Evolutionary conservation across 2,113 vertebrate genomes (phyloP).

Genomic region (Chaenocephalus aceratus): DNA sequence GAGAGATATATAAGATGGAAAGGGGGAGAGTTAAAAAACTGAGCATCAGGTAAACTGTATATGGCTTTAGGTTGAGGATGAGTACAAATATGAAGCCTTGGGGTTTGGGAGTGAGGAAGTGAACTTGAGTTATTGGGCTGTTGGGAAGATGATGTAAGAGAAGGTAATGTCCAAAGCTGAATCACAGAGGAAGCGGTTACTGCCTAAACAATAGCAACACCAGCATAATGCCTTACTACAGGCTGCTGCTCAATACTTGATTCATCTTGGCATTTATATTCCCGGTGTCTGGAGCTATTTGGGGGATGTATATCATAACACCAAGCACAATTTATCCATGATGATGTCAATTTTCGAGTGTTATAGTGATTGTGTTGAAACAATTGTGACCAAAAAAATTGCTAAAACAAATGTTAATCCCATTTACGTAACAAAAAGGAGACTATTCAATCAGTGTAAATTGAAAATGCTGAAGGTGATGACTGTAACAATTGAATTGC

Average conservation of each 20-base stretch:
- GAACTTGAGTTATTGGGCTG: slow-evolving; percentile 14
- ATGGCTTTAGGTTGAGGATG: slow-evolving; percentile 22
- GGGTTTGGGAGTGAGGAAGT: slow-evolving; percentile 10
- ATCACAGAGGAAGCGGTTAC: slow-evolving; percentile 32
- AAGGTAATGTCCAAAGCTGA: slow-evolving; percentile 37
- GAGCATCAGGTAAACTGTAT: slow-evolving; percentile 49
- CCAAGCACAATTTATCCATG: slow-evolving; percentile 21
- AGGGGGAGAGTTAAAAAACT: slow-evolving; percentile 37
- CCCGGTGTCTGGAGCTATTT: slow-evolving; percentile 32
- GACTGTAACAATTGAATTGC: too few species aligned
- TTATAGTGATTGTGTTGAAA: slow-evolving; percentile 16
- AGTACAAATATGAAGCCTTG: slow-evolving; percentile 26
- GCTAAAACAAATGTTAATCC: not conserved
- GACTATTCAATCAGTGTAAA: slow-evolving; percentile 2
- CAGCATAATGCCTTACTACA: slow-evolving; percentile 39
- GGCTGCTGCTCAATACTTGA: slow-evolving; percentile 22
- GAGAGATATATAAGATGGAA: slow-evolving; percentile 6
- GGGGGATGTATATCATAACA: slow-evolving; percentile 12
- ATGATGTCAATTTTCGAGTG: slow-evolving; percentile 19
- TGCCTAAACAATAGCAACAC: slow-evolving; percentile 57
- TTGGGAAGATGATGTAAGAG: slow-evolving; percentile 22
- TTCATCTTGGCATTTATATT: slow-evolving; percentile 30
- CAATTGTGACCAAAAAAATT: slow-evolving; percentile 8
- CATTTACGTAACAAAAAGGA: slow-evolving; percentile 7
- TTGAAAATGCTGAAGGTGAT: not conserved